phyloP scores from a whole-genome alignment of 2,888 invertebrate species.

The Thymelicus acteon region DNA sequence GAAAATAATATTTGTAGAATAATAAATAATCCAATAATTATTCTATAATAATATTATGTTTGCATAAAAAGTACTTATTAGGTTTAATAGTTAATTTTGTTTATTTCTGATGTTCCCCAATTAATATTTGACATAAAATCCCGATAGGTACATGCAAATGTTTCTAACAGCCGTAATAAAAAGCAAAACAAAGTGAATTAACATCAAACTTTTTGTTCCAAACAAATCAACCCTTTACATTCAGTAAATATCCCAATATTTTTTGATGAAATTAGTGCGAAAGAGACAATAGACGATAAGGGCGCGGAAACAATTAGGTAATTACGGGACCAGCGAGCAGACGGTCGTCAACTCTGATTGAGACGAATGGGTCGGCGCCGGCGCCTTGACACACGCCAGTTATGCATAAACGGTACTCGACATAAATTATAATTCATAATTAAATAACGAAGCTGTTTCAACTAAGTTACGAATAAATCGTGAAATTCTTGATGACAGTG shows the following conservation, averaged over 20 bases:
- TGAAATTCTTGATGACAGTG: not conserved
- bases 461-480: not conserved
- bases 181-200: not conserved
- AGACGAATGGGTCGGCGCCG: conserved; percentile 58
- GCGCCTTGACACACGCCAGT: conserved; percentile 32
- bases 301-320: conserved; percentile 63
- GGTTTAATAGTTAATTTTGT: too few species aligned
- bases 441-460: not conserved
- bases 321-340: conserved; percentile 42
- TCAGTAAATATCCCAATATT: conserved; percentile 46
- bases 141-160: too few species aligned
- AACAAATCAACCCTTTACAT: conserved; percentile 20
- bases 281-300: conserved; percentile 64
- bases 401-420: not conserved
- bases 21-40: too few species aligned
- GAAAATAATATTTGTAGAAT: too few species aligned
- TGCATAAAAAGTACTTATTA: too few species aligned
- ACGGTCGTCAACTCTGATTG: conserved; percentile 59
- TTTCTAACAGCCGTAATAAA: not conserved
- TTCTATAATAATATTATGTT: too few species aligned
- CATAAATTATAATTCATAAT: not conserved
- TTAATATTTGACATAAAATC: too few species aligned
- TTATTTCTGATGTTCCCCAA: too few species aligned
- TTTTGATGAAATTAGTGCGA: conserved; percentile 70
- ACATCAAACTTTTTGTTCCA: not conserved